Conservation (phyloP, 2,113 vertebrate species). For the Aix galericulata region DNA sequence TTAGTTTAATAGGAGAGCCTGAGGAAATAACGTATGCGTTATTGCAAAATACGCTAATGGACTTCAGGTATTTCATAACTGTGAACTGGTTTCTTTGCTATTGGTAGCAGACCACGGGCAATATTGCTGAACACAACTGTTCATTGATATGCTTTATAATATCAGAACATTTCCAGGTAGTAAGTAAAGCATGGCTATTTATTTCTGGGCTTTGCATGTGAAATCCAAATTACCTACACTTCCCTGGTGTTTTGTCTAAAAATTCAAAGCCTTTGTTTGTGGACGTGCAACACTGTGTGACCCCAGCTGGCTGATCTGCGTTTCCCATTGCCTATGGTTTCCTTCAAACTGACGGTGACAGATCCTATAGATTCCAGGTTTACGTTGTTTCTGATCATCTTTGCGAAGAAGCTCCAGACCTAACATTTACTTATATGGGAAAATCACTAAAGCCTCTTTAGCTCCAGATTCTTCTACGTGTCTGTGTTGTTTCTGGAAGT, state of each 20-base stretch:
- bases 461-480: background rate
- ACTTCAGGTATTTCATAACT: background rate
- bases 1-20: background rate
- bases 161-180: background rate
- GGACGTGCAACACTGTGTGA: background rate
- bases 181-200: background rate
- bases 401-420: conserved; percentile 31
- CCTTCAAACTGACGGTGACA: conserved; percentile 44
- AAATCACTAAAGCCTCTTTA: background rate
- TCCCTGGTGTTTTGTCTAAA: conserved; percentile 17
- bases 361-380: background rate
- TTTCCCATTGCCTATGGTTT: conserved; percentile 6
- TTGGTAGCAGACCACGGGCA: rapidly evolving
- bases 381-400: conserved; percentile 22
- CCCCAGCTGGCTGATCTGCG: background rate
- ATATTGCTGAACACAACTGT: background rate
- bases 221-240: background rate
- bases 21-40: background rate
- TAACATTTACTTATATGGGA: background rate
- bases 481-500: background rate
- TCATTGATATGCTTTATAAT: background rate
- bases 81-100: background rate
- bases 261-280: background rate
- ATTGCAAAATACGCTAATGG: background rate
- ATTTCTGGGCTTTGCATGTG: background rate